These are phyloP conservation scores for Aphyosemion australe DNA, from an alignment of 2,113 vertebrate species.

Conservation along the genomic window DNA sequence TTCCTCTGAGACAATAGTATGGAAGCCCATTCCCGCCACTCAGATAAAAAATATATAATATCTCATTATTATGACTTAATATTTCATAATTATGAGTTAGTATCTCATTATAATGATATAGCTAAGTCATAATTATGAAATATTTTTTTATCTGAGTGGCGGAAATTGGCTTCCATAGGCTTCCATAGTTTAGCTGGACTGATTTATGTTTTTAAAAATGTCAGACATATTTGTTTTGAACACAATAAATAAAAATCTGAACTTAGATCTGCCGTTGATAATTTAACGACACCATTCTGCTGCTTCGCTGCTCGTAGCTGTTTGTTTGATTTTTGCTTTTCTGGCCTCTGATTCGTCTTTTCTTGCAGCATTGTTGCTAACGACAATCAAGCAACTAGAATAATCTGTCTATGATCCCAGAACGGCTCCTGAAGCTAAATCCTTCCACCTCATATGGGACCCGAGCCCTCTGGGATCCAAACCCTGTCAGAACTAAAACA, in stretches of 20 bases:
- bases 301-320: background rate
- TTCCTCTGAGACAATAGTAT: no score
- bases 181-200: no score
- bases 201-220: background rate
- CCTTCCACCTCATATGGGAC: background rate
- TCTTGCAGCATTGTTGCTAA: constrained; percentile 9
- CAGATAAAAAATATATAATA: no score
- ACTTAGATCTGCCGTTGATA: background rate
- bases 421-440: background rate
- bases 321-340: background rate
- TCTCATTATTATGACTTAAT: no score
- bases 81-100: no score
- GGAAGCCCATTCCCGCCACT: no score
- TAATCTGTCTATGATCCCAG: background rate
- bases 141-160: no score
- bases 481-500: constrained; percentile 7
- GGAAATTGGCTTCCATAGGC: no score
- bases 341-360: background rate
- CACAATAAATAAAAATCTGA: background rate
- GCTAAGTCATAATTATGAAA: no score
- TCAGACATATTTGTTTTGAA: no score
- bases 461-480: background rate
- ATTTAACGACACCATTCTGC: background rate
- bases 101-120: no score
- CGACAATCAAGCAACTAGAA: constrained; percentile 18